Percentiles rank a stretch among this genome's conserved stretches.
These are phyloP conservation scores for Acrobasis suavella DNA, from an alignment of 2,888 invertebrate genomes.

Conservation along the genomic window DNA sequence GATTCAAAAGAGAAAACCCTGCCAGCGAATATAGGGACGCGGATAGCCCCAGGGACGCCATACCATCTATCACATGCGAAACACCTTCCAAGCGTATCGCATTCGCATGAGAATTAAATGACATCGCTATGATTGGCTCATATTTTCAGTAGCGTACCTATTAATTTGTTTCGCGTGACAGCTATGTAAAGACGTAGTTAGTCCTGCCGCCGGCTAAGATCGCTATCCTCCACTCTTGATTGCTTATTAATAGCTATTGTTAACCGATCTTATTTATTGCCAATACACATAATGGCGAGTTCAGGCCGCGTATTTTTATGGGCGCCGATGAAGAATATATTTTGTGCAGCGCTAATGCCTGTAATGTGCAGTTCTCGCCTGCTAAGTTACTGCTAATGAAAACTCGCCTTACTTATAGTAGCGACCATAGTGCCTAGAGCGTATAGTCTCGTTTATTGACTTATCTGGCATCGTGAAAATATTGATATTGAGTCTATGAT, in stretches of 20 bases:
- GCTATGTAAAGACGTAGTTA: constrained; percentile 43
- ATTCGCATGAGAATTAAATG: constrained; percentile 56
- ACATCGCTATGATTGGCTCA: constrained; percentile 56
- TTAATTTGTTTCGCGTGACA: constrained; percentile 47
- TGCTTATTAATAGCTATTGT: constrained; percentile 64
- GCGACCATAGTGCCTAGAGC: constrained; percentile 51
- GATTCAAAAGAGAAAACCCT: constrained; percentile 32
- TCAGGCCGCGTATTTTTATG: constrained; percentile 3
- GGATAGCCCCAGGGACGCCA: constrained; percentile 17
- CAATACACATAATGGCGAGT: constrained; percentile 15
- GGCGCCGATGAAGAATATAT: constrained; percentile 38
- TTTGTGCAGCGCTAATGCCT: constrained; percentile 42
- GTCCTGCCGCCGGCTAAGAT: constrained; percentile 45
- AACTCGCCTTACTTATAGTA: constrained; percentile 60
- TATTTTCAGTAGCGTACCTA: constrained; percentile 49
- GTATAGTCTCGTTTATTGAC: constrained; percentile 48
- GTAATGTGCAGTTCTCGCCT: constrained; percentile 47
- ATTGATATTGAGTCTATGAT: constrained; percentile 23
- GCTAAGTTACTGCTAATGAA: constrained; percentile 74
- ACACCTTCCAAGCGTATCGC: constrained; percentile 42
- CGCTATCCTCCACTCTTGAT: constrained; percentile 47
- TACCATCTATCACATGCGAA: constrained; percentile 15
- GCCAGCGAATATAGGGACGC: neutral
- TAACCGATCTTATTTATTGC: constrained; percentile 41
- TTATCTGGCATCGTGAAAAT: constrained; percentile 31